Evolutionary conservation across 37 sponge, comb jelly and placozoan genomes (phyloP), one percentile per base, ranked within the genome.

Genomic region (Mnemiopsis leidyi): DNA sequence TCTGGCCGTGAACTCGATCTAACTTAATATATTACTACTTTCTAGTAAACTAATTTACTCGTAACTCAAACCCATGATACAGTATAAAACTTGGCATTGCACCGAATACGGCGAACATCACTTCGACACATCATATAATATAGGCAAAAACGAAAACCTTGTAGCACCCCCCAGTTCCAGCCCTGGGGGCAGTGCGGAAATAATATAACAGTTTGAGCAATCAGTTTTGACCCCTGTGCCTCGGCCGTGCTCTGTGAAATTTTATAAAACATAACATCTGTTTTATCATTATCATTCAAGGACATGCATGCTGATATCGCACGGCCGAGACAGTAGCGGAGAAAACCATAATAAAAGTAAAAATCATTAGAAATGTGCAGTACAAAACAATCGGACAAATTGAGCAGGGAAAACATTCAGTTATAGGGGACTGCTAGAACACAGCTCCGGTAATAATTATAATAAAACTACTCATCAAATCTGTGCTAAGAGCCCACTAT

Each of bases 381-480:
- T 48, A 48, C 61, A 48, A 48, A 48, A 48, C 61, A 48, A 48
- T 48, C 61, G 61, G 61, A 48, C 61, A 48, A 48, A 48, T 48
- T 48, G 61, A 48, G 61, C 61, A 18, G 61, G 61, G 61, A 48
- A 48, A 48, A 48, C 61, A 48, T 48, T 48, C 61, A 48, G 9
- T 48, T 48, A 5, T 18, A 48, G 13, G 5, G 61, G 61, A 48
- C 61, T 48, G 61, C 61, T 48, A 48, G 61, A 48, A 48, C 61
- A 48, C 61, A 48, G 61, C 13, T n/a, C n/a, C n/a, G n/a, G n/a
- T n/a, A n/a, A n/a, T 18, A 48, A 48, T 18, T 48, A 48, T 48
- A 48, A 48, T 48, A n/a, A 71, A n/a, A n/a, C 75, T 28, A 71
- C 75, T 28, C n/a, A n/a, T 28, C 75, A 71, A 71, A 29, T 71